These are phyloP conservation scores for Noctilio leporinus DNA, from an alignment of 2,113 vertebrate species.

Conservation along the genomic window DNA sequence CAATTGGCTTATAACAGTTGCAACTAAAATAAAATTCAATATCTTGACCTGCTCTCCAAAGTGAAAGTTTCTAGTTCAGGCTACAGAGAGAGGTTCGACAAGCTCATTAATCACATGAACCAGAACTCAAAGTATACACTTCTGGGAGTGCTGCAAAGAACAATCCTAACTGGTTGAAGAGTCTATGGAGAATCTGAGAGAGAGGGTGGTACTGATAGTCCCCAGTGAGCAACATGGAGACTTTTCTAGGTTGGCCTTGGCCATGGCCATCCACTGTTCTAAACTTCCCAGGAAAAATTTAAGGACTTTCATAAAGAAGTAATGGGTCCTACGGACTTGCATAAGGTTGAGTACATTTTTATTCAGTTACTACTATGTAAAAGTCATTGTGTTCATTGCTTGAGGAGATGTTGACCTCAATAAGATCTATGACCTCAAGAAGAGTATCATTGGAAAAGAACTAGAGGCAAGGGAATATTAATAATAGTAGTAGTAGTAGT, in stretches of 20 bases:
- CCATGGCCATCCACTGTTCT: background rate
- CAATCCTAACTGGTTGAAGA: background rate
- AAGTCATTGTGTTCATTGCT: background rate
- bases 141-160: constrained; percentile 16
- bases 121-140: constrained; percentile 24
- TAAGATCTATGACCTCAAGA: background rate
- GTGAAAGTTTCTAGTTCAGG: constrained; percentile 63
- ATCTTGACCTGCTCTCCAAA: constrained; percentile 64
- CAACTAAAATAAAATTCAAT: constrained; percentile 63
- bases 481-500: background rate
- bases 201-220: background rate
- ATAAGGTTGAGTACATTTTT: background rate
- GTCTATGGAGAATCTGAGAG: background rate
- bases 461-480: background rate
- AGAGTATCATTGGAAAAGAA: background rate
- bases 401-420: background rate
- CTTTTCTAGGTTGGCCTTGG: background rate
- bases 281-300: background rate
- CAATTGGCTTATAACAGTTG: constrained; percentile 61
- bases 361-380: background rate
- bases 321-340: background rate
- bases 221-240: background rate
- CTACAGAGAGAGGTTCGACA: constrained; percentile 43
- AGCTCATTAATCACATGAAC: constrained; percentile 58
- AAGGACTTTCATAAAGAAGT: background rate